Evolutionary conservation across 35 echinoderm and acorn worm species (phyloP), one percentile per base, ranked within the genome.

Genomic region (Heliocidaris erythrogramma): DNA sequence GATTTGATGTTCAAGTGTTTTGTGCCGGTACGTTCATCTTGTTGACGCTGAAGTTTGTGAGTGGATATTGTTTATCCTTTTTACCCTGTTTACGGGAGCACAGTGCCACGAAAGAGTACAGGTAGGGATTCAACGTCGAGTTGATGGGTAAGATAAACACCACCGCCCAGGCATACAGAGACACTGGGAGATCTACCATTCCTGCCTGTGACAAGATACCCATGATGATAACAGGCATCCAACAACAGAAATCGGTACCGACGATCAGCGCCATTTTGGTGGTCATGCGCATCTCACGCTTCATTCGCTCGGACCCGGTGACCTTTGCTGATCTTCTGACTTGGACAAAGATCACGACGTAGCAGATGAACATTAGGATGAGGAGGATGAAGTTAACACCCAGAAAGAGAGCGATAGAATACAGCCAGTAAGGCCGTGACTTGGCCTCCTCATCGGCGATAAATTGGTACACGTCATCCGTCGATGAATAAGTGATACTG

Each of bases 71-170:
- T 18, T 18, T 60, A 18, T 60, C 59, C 59, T 18, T 60, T 60
- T 60, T 60, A 12, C 18, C 59, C 59, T 18, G 7, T 60, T 60
- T 60, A 12, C 18, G 12, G 5, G 59, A 60, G 59, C 59, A 60
- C 12, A 60, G 59, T 18, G 59, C 59, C 59, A 60, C 59, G 18
- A 60, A 60, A 9, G 59, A 60, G 59, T 60, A 60, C 59, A 60
- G 59, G 18, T 60, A 60, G 6, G 59, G 59, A 60, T 60, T 60
- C 60, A 96, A 48, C 24, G 94, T 90, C 8, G 96, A 96, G 94
- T 96, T 96, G 48, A 96, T 94, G 16, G 96, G 96, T 24, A 96
- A 85, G 32, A 96, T 86, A 91, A 96, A 95, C 2, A 95, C 90
- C 27, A 94, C 96, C 3, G 29, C 49, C 96, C 96, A 96, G 6